Evolutionary conservation across 1,140 invertebrate species (phyloP).

Genomic region (Bilobella aurantiaca): DNA sequence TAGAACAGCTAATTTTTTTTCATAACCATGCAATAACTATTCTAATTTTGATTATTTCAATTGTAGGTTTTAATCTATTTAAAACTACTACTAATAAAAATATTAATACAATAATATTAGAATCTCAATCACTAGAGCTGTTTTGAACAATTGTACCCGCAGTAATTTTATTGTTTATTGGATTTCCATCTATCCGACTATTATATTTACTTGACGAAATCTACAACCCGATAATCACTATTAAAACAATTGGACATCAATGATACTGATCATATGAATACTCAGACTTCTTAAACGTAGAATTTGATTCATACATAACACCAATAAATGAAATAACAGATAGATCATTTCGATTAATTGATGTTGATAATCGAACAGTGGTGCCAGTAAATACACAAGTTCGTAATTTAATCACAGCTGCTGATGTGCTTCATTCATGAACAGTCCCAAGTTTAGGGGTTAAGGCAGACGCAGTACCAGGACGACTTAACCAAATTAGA

Average conservation of each 20-base stretch:
- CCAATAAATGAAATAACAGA: slow-evolving; percentile 39
- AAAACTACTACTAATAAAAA: slow-evolving; percentile 37
- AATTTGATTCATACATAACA: slow-evolving; percentile 56
- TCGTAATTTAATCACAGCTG: slow-evolving; percentile 48
- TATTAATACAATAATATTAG: slow-evolving; percentile 39
- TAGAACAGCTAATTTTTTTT: slow-evolving; percentile 52
- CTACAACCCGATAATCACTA: slow-evolving; percentile 43
- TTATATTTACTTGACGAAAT: slow-evolving; percentile 53
- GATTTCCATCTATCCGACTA: slow-evolving; percentile 48
- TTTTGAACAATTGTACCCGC: slow-evolving; percentile 52
- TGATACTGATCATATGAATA: slow-evolving; percentile 60
- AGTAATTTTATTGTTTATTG: slow-evolving; percentile 53
- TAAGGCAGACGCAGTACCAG: slow-evolving; percentile 55
- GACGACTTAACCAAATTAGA: slow-evolving; percentile 54
- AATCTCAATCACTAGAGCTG: slow-evolving; percentile 49
- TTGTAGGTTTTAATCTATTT: slow-evolving; percentile 38
- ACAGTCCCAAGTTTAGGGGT: slow-evolving; percentile 51
- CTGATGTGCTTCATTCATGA: slow-evolving; percentile 60
- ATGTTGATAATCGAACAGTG: slow-evolving; percentile 52
- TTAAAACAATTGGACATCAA: slow-evolving; percentile 55
- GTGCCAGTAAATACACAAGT: slow-evolving; percentile 48
- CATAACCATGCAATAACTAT: slow-evolving; percentile 49
- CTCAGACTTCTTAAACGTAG: slow-evolving; percentile 43
- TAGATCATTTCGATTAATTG: slow-evolving; percentile 44
- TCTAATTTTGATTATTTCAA: slow-evolving; percentile 40